phyloP scores from a whole-genome alignment of 2,888 invertebrate genomes.

The Nymphalis c-album region DNA sequence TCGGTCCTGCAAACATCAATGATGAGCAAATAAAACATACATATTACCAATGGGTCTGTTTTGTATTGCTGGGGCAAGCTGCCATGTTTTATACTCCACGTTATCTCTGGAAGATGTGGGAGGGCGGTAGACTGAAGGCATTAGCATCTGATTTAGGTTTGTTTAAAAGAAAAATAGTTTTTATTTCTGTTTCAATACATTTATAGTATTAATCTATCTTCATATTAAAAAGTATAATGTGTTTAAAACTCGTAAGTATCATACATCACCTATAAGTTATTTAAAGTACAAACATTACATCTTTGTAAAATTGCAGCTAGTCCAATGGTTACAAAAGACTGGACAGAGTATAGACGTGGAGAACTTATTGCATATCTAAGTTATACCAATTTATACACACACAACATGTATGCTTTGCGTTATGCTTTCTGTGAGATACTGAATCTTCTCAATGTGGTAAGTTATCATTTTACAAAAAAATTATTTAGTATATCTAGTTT shows the following conservation, averaged over 20 bases:
- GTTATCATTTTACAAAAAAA: slow-evolving; percentile 46
- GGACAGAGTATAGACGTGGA: slow-evolving; percentile 78
- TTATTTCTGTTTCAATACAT: neutral
- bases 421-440: slow-evolving; percentile 87
- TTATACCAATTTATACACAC: slow-evolving; percentile 77
- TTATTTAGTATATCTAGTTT: too few relatives aligned
- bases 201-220: neutral
- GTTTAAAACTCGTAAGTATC: too few relatives aligned
- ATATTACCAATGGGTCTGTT: slow-evolving; percentile 88
- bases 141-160: slow-evolving; percentile 82
- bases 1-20: slow-evolving; percentile 67
- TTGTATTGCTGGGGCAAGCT: slow-evolving; percentile 85
- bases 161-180: neutral
- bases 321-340: slow-evolving; percentile 80
- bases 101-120: slow-evolving; percentile 88
- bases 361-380: slow-evolving; percentile 82
- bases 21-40: slow-evolving; percentile 80
- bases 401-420: slow-evolving; percentile 84
- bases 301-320: slow-evolving; percentile 59
- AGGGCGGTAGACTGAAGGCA: slow-evolving; percentile 83
- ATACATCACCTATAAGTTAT: too few relatives aligned
- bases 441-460: slow-evolving; percentile 88
- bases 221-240: too few relatives aligned
- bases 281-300: too few relatives aligned
- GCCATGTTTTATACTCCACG: slow-evolving; percentile 85